Evolutionary conservation across 2,113 vertebrate genomes (phyloP).

Genomic region (Rhinogobius similis): DNA sequence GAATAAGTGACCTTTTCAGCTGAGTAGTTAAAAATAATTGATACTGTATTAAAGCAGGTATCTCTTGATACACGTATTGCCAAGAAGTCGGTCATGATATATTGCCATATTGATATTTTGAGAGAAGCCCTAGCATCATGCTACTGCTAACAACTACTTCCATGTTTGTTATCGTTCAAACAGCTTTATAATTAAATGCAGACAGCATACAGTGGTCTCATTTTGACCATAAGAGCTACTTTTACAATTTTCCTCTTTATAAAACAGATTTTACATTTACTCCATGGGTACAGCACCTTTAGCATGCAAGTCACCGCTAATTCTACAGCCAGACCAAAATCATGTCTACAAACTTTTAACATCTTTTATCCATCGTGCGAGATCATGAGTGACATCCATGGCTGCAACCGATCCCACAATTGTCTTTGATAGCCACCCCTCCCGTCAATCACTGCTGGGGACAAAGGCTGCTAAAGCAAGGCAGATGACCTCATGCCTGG

Average conservation of each 20-base stretch:
- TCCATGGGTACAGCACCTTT: neutral
- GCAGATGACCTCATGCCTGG: slow-evolving; percentile 71
- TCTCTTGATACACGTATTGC: too few species aligned
- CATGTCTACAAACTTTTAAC: neutral
- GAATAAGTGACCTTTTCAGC: too few species aligned
- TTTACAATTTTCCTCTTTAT: too few species aligned
- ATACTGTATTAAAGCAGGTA: too few species aligned
- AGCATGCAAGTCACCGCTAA: neutral
- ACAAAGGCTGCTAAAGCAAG: slow-evolving; percentile 73
- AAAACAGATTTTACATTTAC: too few species aligned
- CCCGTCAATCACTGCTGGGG: slow-evolving; percentile 61
- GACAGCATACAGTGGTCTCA: neutral
- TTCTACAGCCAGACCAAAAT: too few species aligned
- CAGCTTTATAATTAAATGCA: neutral
- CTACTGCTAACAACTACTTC: neutral
- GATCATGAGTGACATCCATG: slow-evolving; percentile 39
- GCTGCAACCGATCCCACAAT: slow-evolving; percentile 47
- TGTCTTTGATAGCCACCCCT: slow-evolving; percentile 62
- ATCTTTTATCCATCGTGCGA: slow-evolving; percentile 19
- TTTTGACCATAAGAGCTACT: neutral
- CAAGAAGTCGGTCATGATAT: too few species aligned
- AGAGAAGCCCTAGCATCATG: neutral
- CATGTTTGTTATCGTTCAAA: neutral
- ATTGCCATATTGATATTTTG: too few species aligned
- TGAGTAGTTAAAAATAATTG: too few species aligned